These are phyloP conservation scores for Brachypodius melanocephalos DNA, from an alignment of 2,113 vertebrate species.

Conservation along the genomic window DNA sequence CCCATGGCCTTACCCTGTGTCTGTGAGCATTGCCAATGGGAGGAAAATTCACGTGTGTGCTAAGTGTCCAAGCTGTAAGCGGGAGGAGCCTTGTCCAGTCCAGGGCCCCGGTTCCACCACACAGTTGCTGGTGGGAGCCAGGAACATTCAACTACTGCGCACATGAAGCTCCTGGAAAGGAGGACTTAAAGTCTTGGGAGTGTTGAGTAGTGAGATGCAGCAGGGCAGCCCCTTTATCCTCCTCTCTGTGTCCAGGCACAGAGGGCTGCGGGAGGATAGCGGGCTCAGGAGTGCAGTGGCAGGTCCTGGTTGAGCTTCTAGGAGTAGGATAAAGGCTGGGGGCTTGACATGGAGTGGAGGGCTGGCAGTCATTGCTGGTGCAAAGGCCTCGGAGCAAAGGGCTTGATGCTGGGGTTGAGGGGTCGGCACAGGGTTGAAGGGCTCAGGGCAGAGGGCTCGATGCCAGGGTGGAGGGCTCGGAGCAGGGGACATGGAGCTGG, in stretches of 20 bases:
- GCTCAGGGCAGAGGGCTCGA: background rate
- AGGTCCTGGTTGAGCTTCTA: background rate
- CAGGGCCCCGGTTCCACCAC: background rate
- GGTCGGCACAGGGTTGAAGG: background rate
- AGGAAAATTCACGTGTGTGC: background rate
- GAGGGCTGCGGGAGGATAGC: fast-evolving
- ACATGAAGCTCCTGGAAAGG: background rate
- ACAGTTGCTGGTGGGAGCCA: background rate
- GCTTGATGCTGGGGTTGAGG: background rate
- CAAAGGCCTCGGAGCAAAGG: background rate
- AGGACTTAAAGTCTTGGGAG: background rate
- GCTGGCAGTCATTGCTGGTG: background rate
- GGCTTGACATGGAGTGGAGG: background rate
- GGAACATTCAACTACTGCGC: background rate
- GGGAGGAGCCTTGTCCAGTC: background rate
- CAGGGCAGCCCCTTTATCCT: background rate
- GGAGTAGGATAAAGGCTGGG: background rate
- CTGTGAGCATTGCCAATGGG: fast-evolving
- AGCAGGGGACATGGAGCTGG: background rate
- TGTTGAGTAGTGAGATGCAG: background rate
- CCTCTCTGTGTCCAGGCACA: background rate
- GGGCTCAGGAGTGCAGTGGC: background rate
- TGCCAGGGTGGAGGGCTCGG: background rate
- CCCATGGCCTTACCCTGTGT: background rate
- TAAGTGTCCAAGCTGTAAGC: fast-evolving